Percentiles rank a stretch among this genome's conserved stretches.
phyloP scores from a whole-genome alignment of 2,888 invertebrate species.

The Rhogogaster chlorosoma region DNA sequence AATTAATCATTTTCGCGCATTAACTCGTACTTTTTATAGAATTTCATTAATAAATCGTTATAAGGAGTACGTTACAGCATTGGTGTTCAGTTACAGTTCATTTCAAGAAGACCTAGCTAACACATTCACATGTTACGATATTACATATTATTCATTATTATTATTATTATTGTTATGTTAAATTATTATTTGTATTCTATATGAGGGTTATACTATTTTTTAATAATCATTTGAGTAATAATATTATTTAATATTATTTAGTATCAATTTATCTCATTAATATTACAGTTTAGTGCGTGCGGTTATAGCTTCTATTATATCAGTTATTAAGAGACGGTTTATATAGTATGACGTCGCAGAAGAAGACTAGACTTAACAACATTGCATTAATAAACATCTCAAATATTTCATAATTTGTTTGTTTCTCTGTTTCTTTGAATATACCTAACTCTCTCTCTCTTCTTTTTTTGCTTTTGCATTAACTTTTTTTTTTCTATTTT shows the following conservation, averaged over 20 bases:
- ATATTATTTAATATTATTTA: slow-evolving; percentile 13
- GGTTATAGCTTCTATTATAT: slow-evolving; percentile 36
- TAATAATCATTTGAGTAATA: slow-evolving; percentile 10
- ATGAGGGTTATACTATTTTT: neutral
- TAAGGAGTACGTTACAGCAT: slow-evolving; percentile 66
- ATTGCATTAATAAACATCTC: slow-evolving; percentile 68
- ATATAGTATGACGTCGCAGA: slow-evolving; percentile 22
- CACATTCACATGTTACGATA: slow-evolving; percentile 51
- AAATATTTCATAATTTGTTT: slow-evolving; percentile 65
- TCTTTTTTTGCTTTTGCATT: slow-evolving; percentile 35
- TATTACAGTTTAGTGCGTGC: slow-evolving; percentile 45
- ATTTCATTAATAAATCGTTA: slow-evolving; percentile 24
- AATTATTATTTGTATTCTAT: neutral
- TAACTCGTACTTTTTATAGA: neutral
- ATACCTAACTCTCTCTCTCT: slow-evolving; percentile 54
- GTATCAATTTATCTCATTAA: slow-evolving; percentile 24
- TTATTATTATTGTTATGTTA: slow-evolving; percentile 31
- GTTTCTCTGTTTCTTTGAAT: slow-evolving; percentile 45
- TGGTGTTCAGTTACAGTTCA: slow-evolving; percentile 77
- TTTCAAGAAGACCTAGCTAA: slow-evolving; percentile 56
- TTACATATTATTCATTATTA: slow-evolving; percentile 32
- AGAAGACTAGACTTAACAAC: slow-evolving; percentile 61
- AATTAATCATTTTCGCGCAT: neutral
- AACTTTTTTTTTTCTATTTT: slow-evolving; percentile 43
- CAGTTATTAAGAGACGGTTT: neutral